A percentile compares a stretch with the other conserved stretches of the same genome.
Evolutionary conservation across 2,797 vertebrate genomes (phyloP).

Genomic region (Lacerta agilis): DNA sequence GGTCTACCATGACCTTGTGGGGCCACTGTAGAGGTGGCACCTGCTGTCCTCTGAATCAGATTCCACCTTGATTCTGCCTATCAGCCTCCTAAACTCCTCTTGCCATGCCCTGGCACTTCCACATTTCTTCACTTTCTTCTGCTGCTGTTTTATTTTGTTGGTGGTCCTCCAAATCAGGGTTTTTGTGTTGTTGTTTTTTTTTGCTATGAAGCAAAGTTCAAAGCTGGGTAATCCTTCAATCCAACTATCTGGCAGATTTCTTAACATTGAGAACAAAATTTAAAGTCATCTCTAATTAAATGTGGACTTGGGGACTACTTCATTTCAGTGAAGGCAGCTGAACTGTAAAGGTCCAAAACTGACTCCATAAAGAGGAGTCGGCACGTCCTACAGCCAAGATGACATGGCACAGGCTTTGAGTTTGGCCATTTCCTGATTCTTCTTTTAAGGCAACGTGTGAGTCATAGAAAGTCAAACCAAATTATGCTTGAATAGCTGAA

Average conservation of each 20-base stretch:
- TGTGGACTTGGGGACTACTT: not conserved
- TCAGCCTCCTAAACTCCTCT: not conserved
- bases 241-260: not conserved
- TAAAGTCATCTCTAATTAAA: not conserved
- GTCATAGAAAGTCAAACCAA: constrained; percentile 1
- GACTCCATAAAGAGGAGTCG: not conserved
- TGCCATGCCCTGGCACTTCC: not conserved
- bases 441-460: not conserved
- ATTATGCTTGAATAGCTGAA: constrained; percentile 6
- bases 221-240: not conserved
- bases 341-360: not conserved
- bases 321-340: constrained; percentile 7
- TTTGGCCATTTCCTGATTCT: not conserved
- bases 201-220: not conserved
- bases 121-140: not conserved
- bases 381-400: not conserved
- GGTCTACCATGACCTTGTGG: not conserved
- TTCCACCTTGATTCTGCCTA: not conserved
- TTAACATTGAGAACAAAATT: not conserved
- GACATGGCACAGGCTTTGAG: constrained; percentile 1
- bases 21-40: not conserved
- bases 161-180: not conserved
- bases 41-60: not conserved
- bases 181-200: not conserved
- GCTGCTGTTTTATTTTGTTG: not conserved